Percentiles rank a stretch among this genome's conserved stretches.
Conservation (phyloP, 2,797 vertebrate genomes). For the Echiichthys vipera region DNA sequence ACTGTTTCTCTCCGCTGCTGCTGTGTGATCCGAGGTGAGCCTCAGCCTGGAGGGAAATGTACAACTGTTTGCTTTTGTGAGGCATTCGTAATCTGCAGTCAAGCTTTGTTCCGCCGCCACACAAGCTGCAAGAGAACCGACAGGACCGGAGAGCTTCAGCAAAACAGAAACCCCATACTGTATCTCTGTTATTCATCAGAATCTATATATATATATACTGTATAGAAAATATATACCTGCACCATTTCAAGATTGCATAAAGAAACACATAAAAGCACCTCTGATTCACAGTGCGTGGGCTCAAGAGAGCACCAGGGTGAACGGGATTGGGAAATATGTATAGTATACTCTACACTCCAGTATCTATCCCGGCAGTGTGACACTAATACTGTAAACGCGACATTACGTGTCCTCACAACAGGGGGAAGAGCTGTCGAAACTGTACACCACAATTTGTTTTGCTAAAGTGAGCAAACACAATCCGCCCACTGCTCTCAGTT, state of each 20-base stretch:
- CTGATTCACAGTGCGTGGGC: constrained; percentile 52
- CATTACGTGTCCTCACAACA: constrained; percentile 25
- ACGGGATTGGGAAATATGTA: constrained; percentile 25
- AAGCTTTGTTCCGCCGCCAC: constrained; percentile 53
- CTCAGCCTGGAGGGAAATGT: constrained; percentile 53
- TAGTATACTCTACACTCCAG: constrained; percentile 1
- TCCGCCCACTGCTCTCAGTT: constrained; percentile 34
- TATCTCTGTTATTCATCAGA: constrained; percentile 45
- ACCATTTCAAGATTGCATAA: constrained; percentile 42
- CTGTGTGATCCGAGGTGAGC: constrained; percentile 61
- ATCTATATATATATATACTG: too few relatives aligned
- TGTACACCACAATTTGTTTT: constrained; percentile 62
- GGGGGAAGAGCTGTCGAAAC: constrained; percentile 57
- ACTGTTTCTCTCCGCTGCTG: constrained; percentile 33
- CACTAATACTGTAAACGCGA: constrained; percentile 54
- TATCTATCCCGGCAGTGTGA: constrained; percentile 21
- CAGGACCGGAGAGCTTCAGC: constrained; percentile 11
- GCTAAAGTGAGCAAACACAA: constrained; percentile 49
- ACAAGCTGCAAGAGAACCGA: constrained; percentile 29
- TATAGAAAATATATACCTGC: neutral
- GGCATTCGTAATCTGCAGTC: constrained; percentile 57
- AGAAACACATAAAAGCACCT: constrained; percentile 14
- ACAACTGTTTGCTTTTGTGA: constrained; percentile 62
- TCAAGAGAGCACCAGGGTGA: constrained; percentile 18
- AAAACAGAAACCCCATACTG: constrained; percentile 33